Conservation (phyloP, 1,140 invertebrate genomes). For the Bombus confusus region DNA sequence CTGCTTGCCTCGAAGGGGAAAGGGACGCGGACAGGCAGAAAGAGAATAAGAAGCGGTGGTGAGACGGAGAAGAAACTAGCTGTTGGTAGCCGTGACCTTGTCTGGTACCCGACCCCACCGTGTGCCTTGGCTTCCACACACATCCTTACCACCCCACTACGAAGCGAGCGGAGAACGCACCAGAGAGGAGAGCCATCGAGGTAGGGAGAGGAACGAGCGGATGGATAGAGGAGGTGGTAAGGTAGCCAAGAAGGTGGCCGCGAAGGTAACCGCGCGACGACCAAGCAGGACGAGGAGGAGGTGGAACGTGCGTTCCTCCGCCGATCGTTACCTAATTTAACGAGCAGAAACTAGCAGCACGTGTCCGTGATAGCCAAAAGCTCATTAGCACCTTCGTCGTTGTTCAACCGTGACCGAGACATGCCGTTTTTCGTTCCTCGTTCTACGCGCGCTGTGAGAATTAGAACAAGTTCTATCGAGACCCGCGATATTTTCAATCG, state of each 20-base stretch:
- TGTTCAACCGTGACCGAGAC: constrained; percentile 11
- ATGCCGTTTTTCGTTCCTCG: no score
- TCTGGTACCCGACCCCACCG: constrained; percentile 72
- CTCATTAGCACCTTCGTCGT: constrained; percentile 62
- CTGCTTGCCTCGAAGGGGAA: constrained; percentile 33
- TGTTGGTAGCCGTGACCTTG: constrained; percentile 78
- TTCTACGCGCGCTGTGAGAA: no score
- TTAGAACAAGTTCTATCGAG: no score
- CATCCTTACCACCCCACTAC: constrained; percentile 60
- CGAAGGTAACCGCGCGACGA: constrained; percentile 15
- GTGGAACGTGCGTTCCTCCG: constrained; percentile 53
- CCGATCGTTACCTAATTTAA: constrained; percentile 73
- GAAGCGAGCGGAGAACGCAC: constrained; percentile 12
- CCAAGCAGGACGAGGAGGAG: background rate
- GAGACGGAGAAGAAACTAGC: constrained; percentile 48
- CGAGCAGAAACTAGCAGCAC: constrained; percentile 54
- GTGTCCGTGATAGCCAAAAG: constrained; percentile 59
- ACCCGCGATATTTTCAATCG: no score
- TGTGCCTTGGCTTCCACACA: constrained; percentile 66
- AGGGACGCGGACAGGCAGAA: constrained; percentile 2
- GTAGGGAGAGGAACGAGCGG: constrained; percentile 33
- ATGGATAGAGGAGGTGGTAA: background rate
- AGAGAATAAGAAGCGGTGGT: background rate
- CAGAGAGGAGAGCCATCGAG: constrained; percentile 23
- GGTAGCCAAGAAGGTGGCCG: constrained; percentile 31